Evolutionary conservation across 2,888 invertebrate species (phyloP).

Genomic region (Glaucopsyche alexis): DNA sequence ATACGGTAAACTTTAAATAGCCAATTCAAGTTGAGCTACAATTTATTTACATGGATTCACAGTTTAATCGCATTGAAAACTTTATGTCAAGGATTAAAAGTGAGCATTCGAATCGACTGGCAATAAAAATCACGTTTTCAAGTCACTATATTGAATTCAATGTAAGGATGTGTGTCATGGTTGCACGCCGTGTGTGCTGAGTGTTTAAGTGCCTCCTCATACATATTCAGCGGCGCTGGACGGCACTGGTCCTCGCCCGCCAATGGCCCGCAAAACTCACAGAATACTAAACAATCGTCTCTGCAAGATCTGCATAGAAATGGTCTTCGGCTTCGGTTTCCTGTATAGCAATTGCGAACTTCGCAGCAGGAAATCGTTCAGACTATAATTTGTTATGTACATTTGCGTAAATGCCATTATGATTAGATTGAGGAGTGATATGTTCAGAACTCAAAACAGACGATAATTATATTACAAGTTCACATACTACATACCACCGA

Average conservation of each 20-base stretch:
- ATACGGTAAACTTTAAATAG: constrained; percentile 16
- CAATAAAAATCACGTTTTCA: constrained; percentile 34
- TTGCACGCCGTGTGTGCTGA: constrained; percentile 58
- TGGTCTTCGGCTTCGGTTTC: constrained; percentile 62
- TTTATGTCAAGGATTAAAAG: constrained; percentile 24
- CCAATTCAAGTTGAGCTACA: constrained; percentile 14
- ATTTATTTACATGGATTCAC: constrained; percentile 13
- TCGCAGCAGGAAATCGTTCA: constrained; percentile 44
- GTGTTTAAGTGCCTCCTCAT: constrained; percentile 59
- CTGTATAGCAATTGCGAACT: constrained; percentile 50
- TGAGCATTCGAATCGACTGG: constrained; percentile 24
- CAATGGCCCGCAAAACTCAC: constrained; percentile 65
- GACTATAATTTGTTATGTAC: constrained; percentile 35
- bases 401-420: constrained; percentile 8
- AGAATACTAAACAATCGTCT: constrained; percentile 66
- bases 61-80: constrained; percentile 14
- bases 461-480: too few relatives aligned
- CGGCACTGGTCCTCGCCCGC: constrained; percentile 57
- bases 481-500: too few relatives aligned
- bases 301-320: constrained; percentile 68
- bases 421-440: neutral
- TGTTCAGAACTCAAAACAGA: neutral
- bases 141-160: constrained; percentile 46
- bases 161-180: constrained; percentile 70
- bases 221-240: constrained; percentile 67